A percentile compares a stretch with the other conserved stretches of the same genome.
Conservation (phyloP, 2,888 invertebrate species). For the Sesia bembeciformis region DNA sequence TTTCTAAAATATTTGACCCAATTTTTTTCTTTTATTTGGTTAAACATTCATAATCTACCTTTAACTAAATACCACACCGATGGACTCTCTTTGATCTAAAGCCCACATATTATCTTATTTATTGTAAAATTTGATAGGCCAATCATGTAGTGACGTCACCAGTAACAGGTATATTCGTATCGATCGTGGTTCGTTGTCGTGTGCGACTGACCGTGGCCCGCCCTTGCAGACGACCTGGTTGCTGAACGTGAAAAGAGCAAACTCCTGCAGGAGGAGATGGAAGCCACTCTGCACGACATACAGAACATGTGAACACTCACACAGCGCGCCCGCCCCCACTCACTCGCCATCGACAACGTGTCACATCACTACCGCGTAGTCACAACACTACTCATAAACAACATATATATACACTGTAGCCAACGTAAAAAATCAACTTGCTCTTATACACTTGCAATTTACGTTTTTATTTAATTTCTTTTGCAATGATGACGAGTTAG, state of each 20-base stretch:
- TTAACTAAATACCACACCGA: too few relatives aligned
- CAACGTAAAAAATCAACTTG: too few relatives aligned
- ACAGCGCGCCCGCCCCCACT: constrained; percentile 24
- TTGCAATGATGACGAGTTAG: constrained; percentile 21
- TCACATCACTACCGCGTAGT: constrained; percentile 8
- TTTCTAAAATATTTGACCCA: too few relatives aligned
- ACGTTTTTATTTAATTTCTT: constrained; percentile 1
- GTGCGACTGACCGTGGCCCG: constrained; percentile 56
- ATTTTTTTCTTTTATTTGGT: too few relatives aligned
- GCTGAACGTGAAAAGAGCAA: constrained; percentile 96
- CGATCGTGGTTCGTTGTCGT: constrained; percentile 41
- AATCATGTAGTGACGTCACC: not conserved
- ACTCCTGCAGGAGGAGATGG: constrained; percentile 98
- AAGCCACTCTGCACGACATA: constrained; percentile 98
- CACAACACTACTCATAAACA: constrained; percentile 8
- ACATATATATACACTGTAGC: not conserved
- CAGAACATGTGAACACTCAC: constrained; percentile 92
- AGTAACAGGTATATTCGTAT: not conserved
- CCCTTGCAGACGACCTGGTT: constrained; percentile 93
- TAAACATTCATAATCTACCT: too few relatives aligned
- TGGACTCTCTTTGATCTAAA: too few relatives aligned
- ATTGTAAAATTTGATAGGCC: not conserved
- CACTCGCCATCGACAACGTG: constrained; percentile 22
- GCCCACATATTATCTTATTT: not conserved
- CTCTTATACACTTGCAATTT: too few relatives aligned